Percentiles rank a stretch among this genome's conserved stretches.
Conservation (phyloP, 1,140 invertebrate species). For the Aphaenogaster ashmeadi region DNA sequence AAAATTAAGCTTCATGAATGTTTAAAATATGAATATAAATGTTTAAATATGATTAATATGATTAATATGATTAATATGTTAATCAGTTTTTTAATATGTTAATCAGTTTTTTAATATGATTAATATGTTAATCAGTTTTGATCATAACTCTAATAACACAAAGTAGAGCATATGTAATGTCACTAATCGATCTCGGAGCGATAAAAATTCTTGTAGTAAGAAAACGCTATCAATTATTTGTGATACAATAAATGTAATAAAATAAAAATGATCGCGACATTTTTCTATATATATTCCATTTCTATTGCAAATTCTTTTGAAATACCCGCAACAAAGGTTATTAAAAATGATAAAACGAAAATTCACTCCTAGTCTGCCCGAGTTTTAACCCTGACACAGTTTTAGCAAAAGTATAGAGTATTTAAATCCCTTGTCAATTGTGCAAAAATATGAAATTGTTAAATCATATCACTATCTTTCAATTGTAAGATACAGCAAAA, state of each 20-base stretch:
- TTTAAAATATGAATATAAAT: too few species aligned
- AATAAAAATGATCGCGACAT: background rate
- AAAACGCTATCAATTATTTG: background rate
- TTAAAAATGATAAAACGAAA: conserved; percentile 16
- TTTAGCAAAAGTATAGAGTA: conserved; percentile 35
- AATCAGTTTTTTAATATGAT: too few species aligned
- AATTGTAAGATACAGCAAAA: background rate
- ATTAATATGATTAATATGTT: too few species aligned
- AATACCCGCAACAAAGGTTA: background rate
- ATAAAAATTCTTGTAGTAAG: too few species aligned
- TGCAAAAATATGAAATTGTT: background rate
- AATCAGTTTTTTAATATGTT: too few species aligned
- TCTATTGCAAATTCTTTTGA: background rate
- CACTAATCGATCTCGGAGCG: too few species aligned
- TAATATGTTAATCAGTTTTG: too few species aligned
- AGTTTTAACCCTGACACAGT: conserved; percentile 71
- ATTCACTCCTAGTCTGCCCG: conserved; percentile 31
- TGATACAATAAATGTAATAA: background rate
- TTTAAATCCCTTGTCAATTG: conserved; percentile 33
- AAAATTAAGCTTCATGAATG: too few species aligned
- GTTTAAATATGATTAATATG: too few species aligned
- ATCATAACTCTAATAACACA: too few species aligned
- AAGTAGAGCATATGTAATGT: too few species aligned
- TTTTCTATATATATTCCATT: background rate
- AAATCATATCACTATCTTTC: background rate